Conservation (phyloP, 2,888 invertebrate species). For the Agrochola litura region DNA sequence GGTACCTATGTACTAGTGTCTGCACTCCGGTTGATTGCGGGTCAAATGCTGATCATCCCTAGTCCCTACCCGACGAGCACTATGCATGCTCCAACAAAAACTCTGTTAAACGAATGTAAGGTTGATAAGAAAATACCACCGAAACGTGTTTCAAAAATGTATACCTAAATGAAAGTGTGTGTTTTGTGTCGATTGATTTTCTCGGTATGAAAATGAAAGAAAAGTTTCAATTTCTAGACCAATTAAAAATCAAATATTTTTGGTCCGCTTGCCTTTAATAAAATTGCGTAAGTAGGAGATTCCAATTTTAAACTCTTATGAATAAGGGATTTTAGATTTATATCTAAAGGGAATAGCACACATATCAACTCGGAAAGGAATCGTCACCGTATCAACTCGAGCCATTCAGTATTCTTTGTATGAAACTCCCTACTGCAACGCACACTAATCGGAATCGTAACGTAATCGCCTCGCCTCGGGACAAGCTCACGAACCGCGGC, state of each 20-base stretch:
- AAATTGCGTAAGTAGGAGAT: background rate
- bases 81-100: constrained; percentile 46
- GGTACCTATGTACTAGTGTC: constrained; percentile 54
- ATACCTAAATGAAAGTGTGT: background rate
- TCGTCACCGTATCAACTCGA: too few species aligned
- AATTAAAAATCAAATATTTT: background rate
- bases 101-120: constrained; percentile 45
- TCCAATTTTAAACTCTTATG: background rate
- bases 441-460: too few species aligned
- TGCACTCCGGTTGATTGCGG: constrained; percentile 84
- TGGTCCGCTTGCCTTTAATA: background rate
- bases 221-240: background rate
- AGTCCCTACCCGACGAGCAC: constrained; percentile 17
- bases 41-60: constrained; percentile 65
- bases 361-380: too few species aligned
- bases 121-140: constrained; percentile 17
- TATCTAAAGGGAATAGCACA: too few species aligned
- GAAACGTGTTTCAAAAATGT: background rate
- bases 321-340: background rate
- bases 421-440: too few species aligned
- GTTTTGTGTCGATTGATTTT: background rate
- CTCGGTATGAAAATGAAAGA: background rate
- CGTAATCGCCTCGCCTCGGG: too few species aligned
- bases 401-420: too few species aligned
- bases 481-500: too few species aligned